These are phyloP conservation scores for Mycalesis mineus DNA, from an alignment of 2,888 invertebrate genomes.

Conservation along the genomic window DNA sequence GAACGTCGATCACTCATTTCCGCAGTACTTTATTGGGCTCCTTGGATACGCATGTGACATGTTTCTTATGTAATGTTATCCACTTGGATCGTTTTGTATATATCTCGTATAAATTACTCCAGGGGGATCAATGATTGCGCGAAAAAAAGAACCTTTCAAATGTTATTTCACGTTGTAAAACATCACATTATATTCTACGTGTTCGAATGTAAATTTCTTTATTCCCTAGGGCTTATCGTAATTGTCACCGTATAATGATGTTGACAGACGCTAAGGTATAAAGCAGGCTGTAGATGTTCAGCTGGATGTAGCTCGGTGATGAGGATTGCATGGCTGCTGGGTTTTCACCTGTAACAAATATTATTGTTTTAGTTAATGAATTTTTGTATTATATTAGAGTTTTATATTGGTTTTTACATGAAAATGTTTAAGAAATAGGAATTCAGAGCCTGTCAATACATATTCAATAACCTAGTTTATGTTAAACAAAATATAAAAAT, in stretches of 20 bases:
- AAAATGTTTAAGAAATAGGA: too few species aligned
- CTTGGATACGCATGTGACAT: too few species aligned
- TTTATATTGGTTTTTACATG: too few species aligned
- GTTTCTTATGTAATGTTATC: too few species aligned
- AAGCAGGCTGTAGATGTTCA: slow-evolving; percentile 43
- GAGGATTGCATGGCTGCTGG: slow-evolving; percentile 88
- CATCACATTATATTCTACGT: neutral
- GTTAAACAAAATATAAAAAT: too few species aligned
- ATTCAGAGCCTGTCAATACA: too few species aligned
- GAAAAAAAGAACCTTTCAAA: neutral
- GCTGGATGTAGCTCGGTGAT: slow-evolving; percentile 64
- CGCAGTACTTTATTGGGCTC: too few species aligned
- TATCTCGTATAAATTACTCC: too few species aligned
- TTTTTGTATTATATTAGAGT: too few species aligned
- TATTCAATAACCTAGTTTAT: too few species aligned
- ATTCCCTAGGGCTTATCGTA: slow-evolving; percentile 26
- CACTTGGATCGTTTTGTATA: too few species aligned
- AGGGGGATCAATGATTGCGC: neutral
- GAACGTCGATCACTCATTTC: too few species aligned
- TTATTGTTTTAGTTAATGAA: neutral
- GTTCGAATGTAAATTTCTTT: neutral
- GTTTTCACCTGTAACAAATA: slow-evolving; percentile 82
- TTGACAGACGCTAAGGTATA: slow-evolving; percentile 46
- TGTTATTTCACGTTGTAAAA: neutral
- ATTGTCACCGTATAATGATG: slow-evolving; percentile 63